A percentile compares a stretch with the other conserved stretches of the same genome.
phyloP scores from a whole-genome alignment of 1,140 invertebrate genomes.

The Drosophila gunungcola region DNA sequence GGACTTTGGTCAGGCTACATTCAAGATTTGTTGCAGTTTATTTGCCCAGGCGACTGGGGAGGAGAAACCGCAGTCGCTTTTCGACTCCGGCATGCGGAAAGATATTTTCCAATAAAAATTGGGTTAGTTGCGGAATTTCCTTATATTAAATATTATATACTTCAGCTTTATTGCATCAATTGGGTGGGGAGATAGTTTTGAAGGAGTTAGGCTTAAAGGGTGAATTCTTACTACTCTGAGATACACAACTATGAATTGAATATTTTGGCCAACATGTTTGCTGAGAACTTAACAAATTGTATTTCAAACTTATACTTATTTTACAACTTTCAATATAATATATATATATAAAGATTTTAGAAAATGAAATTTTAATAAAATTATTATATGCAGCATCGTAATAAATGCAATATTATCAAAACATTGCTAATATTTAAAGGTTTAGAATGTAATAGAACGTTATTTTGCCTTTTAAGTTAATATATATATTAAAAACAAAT shows the following conservation, averaged over 20 bases:
- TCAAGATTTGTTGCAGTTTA: slow-evolving; percentile 41
- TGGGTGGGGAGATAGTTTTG: background rate
- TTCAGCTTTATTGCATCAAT: slow-evolving; percentile 5
- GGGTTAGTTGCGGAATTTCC: slow-evolving; percentile 32
- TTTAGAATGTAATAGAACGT: too few relatives aligned
- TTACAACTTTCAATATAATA: too few relatives aligned
- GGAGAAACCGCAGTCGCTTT: slow-evolving; percentile 28
- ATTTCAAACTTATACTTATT: too few relatives aligned
- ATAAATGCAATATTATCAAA: too few relatives aligned
- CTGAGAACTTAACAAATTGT: too few relatives aligned
- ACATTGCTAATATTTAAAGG: too few relatives aligned
- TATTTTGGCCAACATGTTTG: too few relatives aligned
- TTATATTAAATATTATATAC: slow-evolving; percentile 36
- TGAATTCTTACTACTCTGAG: background rate
- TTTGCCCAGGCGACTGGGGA: slow-evolving; percentile 6
- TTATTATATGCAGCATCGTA: too few relatives aligned
- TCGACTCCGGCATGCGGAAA: slow-evolving; percentile 17
- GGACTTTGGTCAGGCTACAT: slow-evolving; percentile 52
- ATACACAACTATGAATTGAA: background rate
- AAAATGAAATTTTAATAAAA: too few relatives aligned
- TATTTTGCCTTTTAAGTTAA: too few relatives aligned
- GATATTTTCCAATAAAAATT: slow-evolving; percentile 40
- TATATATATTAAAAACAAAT: too few relatives aligned
- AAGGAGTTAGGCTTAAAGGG: background rate
- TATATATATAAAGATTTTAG: too few relatives aligned